Evolutionary conservation across 2,113 vertebrate species (phyloP).

Genomic region (Phalacrocorax aristotelis): DNA sequence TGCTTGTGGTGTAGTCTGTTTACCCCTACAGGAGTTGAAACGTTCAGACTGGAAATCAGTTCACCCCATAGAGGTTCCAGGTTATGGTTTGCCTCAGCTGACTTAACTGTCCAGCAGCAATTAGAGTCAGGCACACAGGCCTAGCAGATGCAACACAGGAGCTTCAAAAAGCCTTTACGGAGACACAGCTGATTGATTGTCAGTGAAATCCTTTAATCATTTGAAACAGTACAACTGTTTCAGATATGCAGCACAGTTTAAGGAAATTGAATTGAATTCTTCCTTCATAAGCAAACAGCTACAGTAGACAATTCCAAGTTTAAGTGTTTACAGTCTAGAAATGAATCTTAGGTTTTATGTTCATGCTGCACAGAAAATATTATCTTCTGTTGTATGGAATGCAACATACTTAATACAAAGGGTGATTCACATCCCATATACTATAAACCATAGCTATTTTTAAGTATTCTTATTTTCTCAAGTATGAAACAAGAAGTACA

Average conservation of each 20-base stretch:
- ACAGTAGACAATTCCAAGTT: background rate
- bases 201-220: background rate
- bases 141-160: background rate
- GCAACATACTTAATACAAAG: background rate
- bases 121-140: background rate
- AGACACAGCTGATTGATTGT: background rate
- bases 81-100: background rate
- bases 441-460: accelerated
- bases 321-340: background rate
- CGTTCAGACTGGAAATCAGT: background rate
- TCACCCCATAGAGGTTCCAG: background rate
- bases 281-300: background rate
- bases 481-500: background rate
- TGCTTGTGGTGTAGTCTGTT: background rate
- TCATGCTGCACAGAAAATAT: background rate
- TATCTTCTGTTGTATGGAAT: background rate
- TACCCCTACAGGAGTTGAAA: background rate
- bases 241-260: background rate
- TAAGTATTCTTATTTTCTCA: background rate
- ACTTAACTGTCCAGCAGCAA: background rate
- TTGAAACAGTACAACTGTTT: background rate
- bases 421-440: background rate
- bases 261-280: background rate
- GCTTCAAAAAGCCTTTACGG: background rate
- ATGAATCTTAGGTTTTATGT: background rate